Base-by-base conservation (phyloP, 2,888 invertebrate species). In the Synanthedon formicaeformis region DNA sequence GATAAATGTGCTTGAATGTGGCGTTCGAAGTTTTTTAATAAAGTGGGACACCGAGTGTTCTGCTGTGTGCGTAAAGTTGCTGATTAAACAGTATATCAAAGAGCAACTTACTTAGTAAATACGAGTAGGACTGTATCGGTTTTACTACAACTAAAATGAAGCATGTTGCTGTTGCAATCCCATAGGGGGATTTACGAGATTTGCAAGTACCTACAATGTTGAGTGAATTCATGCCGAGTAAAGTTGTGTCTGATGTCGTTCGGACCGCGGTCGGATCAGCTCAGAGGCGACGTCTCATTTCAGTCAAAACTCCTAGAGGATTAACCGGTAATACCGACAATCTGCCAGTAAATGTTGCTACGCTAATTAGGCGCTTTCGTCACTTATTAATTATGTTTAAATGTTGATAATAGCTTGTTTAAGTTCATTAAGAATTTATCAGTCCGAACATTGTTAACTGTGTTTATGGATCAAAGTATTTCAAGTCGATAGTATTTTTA, bases 291-390 rank as follows among this genome's bases (percentile, higher is more conserved):
- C 60, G 61, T 65, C 65, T 67, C 65, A 18, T 68, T 69, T 58
- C 57, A 56, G 60, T 56, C 61, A 59, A 61, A 60, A 65, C 61
- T 69, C 57, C 54, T 60, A 58, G 63, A 58, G 64, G 64, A 70
- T 72, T 75, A 75, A 67, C 67, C 65, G 69, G 66, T 64, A 62
- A 66, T 60, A 63, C 61, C 60, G 62, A 64, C 59, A 63, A 60
- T 55, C 49, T 54, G 57, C 57, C 58, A 63, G 60, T 64, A 45
- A 45, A 64, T 60, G 60, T 67, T 64, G 62, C 64, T 59, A 57
- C 67, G 65, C 66, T 66, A 68, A 71, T 73, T 69, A 65, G 59
- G 55, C 54, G 59, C 57, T 53, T 23, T 53, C 53, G 60, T 51
- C 55, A 58, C 16, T 49, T 41, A 41, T 41, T 41, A 59, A 56